These are phyloP conservation scores for Urosaurus nigricauda DNA, from an alignment of 2,797 vertebrate species.

Conservation along the genomic window DNA sequence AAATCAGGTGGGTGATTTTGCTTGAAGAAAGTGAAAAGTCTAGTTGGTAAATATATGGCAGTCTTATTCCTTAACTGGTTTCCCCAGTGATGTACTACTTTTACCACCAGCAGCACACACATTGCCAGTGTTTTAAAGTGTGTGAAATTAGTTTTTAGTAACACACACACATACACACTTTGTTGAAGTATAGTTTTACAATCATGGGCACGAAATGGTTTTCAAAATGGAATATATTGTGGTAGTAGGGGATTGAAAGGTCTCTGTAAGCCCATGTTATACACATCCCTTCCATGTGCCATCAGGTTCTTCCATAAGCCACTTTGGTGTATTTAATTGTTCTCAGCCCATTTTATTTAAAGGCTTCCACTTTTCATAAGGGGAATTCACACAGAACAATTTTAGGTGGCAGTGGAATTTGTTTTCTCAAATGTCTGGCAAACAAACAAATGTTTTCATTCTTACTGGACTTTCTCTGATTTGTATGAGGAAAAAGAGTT, in stretches of 20 bases:
- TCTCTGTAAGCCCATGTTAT: not conserved
- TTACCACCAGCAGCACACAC: too few relatives aligned
- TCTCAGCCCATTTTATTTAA: not conserved
- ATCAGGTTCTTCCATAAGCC: not conserved
- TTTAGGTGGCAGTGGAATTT: not conserved
- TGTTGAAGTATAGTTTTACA: not conserved
- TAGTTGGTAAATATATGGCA: not conserved
- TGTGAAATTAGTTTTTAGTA: not conserved
- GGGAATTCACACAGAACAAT: not conserved
- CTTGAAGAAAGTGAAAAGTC: not conserved
- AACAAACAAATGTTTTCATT: too few relatives aligned
- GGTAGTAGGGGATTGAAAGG: not conserved
- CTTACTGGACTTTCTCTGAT: not conserved
- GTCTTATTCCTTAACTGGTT: not conserved
- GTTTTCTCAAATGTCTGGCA: not conserved
- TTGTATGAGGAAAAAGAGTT: not conserved
- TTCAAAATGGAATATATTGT: not conserved
- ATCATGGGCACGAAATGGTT: not conserved
- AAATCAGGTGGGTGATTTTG: constrained; percentile 81
- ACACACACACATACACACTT: not conserved
- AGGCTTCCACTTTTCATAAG: not conserved
- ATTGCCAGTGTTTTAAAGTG: not conserved
- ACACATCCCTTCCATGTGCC: too few relatives aligned
- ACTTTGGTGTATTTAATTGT: not conserved
- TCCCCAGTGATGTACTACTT: not conserved